A percentile compares a stretch with the other conserved stretches of the same genome.
Conservation (phyloP, 2,797 vertebrate genomes). For the Enteromius radiatus region DNA sequence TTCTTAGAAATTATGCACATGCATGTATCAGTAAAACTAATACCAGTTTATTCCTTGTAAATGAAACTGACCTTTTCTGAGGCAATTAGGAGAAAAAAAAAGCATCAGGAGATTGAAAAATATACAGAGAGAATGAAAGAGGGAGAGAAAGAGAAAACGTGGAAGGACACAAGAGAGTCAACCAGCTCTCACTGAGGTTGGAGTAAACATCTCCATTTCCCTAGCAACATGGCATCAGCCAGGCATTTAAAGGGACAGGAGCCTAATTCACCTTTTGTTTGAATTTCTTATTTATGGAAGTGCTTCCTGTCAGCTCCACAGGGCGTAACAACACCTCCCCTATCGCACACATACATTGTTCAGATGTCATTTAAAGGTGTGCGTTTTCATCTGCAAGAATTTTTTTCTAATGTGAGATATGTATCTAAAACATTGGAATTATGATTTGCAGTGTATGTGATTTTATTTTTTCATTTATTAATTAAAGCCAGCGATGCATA, state of each 20-base stretch:
- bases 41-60: background rate
- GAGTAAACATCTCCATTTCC: constrained; percentile 77
- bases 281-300: constrained; percentile 47
- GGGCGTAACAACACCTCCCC: background rate
- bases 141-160: background rate
- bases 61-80: background rate
- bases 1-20: background rate
- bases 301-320: constrained; percentile 27
- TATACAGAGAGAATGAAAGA: background rate
- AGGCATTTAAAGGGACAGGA: constrained; percentile 72
- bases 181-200: constrained; percentile 59
- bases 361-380: background rate
- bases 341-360: background rate
- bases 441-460: background rate
- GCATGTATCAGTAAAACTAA: background rate
- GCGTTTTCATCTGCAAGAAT: background rate
- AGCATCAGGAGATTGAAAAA: background rate
- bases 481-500: background rate
- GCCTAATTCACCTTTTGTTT: constrained; percentile 44
- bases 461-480: background rate
- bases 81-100: constrained; percentile 1
- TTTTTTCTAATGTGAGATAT: background rate
- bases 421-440: background rate
- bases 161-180: constrained; percentile 26
- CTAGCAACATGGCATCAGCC: constrained; percentile 73